Evolutionary conservation across 2,113 vertebrate genomes (phyloP).

Genomic region (Potamarius usumacintae): DNA sequence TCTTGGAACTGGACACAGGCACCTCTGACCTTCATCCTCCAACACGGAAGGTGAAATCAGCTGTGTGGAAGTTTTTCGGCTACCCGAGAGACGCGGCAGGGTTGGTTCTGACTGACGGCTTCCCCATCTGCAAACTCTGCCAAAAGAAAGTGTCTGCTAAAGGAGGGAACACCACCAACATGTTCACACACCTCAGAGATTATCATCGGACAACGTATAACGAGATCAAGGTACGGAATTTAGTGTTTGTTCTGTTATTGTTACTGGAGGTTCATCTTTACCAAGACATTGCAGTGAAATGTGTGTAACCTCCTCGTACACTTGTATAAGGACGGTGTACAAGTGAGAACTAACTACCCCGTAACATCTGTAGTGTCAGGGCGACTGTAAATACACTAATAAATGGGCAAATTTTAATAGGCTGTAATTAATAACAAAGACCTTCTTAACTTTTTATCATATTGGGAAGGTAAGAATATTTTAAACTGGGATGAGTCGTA

Average conservation of each 20-base stretch:
- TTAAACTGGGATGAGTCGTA: no score
- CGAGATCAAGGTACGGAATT: conserved; percentile 31
- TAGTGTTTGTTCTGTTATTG: no score
- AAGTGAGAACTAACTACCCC: not conserved
- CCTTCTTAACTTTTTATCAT: no score
- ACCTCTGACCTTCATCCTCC: conserved; percentile 32
- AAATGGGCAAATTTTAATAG: not conserved
- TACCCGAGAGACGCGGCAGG: conserved; percentile 23
- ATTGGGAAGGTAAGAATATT: no score
- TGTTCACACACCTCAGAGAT: conserved; percentile 41
- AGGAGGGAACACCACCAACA: conserved; percentile 46
- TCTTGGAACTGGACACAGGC: conserved; percentile 24
- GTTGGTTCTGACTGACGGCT: conserved; percentile 35
- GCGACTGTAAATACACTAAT: not conserved
- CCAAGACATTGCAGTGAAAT: not conserved
- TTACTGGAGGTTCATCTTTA: not conserved
- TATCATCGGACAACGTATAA: conserved; percentile 36
- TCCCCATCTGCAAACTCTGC: conserved; percentile 46
- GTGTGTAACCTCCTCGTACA: not conserved
- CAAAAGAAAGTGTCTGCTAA: conserved; percentile 45
- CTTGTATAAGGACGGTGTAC: not conserved
- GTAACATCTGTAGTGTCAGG: not conserved
- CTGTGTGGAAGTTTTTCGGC: conserved; percentile 41
- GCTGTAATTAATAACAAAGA: not conserved
- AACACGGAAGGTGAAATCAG: conserved; percentile 34